Conservation (phyloP, 2,797 vertebrate genomes). For the Liasis olivaceus region DNA sequence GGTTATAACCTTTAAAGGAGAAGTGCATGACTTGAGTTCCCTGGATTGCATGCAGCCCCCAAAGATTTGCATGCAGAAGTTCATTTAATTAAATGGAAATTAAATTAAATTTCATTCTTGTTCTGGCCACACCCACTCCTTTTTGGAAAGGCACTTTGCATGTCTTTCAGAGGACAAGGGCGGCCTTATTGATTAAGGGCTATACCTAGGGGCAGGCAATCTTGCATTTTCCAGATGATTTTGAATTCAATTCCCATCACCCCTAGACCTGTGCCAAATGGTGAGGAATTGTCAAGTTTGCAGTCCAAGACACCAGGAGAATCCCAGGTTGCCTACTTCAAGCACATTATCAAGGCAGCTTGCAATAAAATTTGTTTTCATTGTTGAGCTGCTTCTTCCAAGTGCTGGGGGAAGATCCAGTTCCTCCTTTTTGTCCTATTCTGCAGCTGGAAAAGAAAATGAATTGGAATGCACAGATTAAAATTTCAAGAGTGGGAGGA, state of each 20-base stretch:
- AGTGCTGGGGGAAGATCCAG: too few species aligned
- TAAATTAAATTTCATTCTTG: neutral
- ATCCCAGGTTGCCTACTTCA: neutral
- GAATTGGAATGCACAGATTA: too few species aligned
- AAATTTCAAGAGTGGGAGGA: too few species aligned
- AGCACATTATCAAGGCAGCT: too few species aligned
- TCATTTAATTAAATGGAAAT: neutral
- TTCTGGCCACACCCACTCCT: neutral
- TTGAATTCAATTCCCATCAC: neutral
- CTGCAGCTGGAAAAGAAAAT: too few species aligned
- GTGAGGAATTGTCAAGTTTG: neutral
- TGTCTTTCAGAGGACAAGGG: neutral
- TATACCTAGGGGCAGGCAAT: neutral
- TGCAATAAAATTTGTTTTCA: too few species aligned
- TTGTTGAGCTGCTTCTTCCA: too few species aligned
- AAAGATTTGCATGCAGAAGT: neutral
- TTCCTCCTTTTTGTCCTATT: too few species aligned
- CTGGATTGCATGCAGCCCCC: neutral
- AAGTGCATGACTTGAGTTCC: neutral
- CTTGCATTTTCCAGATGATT: neutral
- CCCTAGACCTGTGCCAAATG: neutral
- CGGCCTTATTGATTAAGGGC: neutral
- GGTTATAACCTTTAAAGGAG: neutral
- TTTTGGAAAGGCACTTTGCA: neutral
- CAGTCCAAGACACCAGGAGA: neutral